Conservation (phyloP, 2,888 invertebrate species). For the Ennomos quercinarius region DNA sequence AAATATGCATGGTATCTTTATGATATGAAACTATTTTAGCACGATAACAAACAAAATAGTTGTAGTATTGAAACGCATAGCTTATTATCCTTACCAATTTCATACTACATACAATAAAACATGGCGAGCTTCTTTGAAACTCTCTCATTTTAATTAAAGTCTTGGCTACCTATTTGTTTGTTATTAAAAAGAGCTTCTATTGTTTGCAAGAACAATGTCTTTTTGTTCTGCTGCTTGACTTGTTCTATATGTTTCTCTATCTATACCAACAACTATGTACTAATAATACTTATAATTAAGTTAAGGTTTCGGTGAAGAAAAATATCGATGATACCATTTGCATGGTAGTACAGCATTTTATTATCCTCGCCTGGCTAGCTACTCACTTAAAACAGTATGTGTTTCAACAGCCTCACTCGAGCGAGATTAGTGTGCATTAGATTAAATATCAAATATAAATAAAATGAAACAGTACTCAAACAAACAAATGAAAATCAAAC, state of each 20-base stretch:
- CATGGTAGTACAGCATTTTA: too few species aligned
- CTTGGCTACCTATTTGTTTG: slow-evolving; percentile 12
- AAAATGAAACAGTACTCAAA: too few species aligned
- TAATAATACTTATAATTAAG: too few species aligned
- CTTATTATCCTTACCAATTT: not conserved
- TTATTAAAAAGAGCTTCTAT: slow-evolving; percentile 8
- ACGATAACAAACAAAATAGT: slow-evolving; percentile 9
- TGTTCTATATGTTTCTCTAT: not conserved
- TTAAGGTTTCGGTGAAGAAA: too few species aligned
- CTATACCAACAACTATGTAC: too few species aligned
- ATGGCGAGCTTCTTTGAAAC: slow-evolving; percentile 3
- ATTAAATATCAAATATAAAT: too few species aligned
- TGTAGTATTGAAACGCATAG: slow-evolving; percentile 9
- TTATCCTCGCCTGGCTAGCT: too few species aligned
- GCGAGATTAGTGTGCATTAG: too few species aligned
- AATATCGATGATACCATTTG: too few species aligned
- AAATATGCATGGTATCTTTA: slow-evolving; percentile 30
- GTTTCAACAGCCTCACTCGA: too few species aligned
- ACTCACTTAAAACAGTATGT: too few species aligned
- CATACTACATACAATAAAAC: slow-evolving; percentile 6
- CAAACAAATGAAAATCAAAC: too few species aligned
- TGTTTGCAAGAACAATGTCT: slow-evolving; percentile 13
- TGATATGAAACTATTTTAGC: slow-evolving; percentile 25
- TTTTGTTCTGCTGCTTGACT: slow-evolving; percentile 6
- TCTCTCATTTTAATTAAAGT: slow-evolving; percentile 22